Percentiles rank a stretch among this genome's conserved stretches.
Evolutionary conservation across 2,113 vertebrate genomes (phyloP).

Genomic region (Odontesthes bonariensis): DNA sequence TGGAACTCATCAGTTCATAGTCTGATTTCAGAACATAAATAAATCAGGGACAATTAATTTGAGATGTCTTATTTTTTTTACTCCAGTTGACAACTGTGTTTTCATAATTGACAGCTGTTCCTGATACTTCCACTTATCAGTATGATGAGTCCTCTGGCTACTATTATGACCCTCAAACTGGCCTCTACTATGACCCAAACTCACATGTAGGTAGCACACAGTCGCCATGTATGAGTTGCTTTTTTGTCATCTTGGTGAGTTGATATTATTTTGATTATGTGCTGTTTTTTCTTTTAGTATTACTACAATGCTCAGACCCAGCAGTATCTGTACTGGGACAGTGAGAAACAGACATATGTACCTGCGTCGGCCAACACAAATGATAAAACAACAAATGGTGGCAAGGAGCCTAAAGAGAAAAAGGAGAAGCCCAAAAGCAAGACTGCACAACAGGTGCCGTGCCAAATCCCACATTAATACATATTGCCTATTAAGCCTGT

Average conservation of each 20-base stretch:
- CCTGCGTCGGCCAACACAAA: constrained; percentile 81
- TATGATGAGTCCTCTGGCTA: constrained; percentile 98
- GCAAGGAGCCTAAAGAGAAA: constrained; percentile 87
- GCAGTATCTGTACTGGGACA: constrained; percentile 98
- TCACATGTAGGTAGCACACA: constrained; percentile 87
- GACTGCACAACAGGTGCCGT: constrained; percentile 94
- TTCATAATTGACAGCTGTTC: constrained; percentile 82
- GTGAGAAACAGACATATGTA: constrained; percentile 93
- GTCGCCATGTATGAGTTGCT: neutral
- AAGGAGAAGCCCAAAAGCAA: constrained; percentile 99
- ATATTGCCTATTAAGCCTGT: neutral
- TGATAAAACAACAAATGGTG: constrained; percentile 13
- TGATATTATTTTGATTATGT: neutral
- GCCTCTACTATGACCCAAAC: constrained; percentile 96
- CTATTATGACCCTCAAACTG: constrained; percentile 95
- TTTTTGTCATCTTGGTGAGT: neutral
- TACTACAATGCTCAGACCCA: constrained; percentile 98
- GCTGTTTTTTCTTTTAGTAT: constrained; percentile 83
- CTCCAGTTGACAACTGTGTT: neutral
- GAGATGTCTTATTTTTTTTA: too few relatives aligned
- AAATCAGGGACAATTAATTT: too few relatives aligned
- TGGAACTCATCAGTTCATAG: neutral
- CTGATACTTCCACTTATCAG: constrained; percentile 95
- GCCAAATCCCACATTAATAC: neutral
- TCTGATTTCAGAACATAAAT: neutral